Base-by-base conservation (phyloP, 1,140 invertebrate species). In the Thaumatotibia leucotreta region DNA sequence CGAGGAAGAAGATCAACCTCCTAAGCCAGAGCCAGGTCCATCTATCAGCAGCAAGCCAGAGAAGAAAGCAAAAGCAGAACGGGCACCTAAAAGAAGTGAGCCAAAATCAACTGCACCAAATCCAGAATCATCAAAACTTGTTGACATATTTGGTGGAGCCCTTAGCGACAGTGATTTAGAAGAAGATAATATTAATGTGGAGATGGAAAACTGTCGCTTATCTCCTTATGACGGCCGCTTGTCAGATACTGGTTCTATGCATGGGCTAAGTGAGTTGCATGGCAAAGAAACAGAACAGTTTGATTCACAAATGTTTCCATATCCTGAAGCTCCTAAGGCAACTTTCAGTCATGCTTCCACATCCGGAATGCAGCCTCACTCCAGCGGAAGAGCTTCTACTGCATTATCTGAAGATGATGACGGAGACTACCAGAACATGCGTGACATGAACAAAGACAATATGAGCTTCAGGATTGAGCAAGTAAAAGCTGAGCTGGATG, bases 141-240 rank as follows among this genome's bases (percentile, higher is more conserved):
- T 84, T 75, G 96, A 98, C 75, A 96, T 98, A 82, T 98, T 98
- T 92, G 97, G 97, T 49, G 96, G 96, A 76, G 94, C 94, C 39
- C 94, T 97, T 0, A 97, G 96, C 82, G 96, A 97, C 76, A 97
- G 96, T 49, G 95, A 96, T 67, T 93, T 95, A 69, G 96, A 96
- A 69, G 93, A 94, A 69, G 93, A 93, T 4, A 94, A 94, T 78
- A 94, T 95, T 74, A 94, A 95, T 62, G 92, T 95, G 72, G 96
- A 97, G 76, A 79, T 96, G 52, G 96, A 97, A 78, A 96, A 97
- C 74, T 96, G 96, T 69, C 92, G 94, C 32, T 92, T 96, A 24
- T 96, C 95, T 0, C 94, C 92, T 32, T 95, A 94, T 66, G 96
- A 97, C 72, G 96, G 95, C 74, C 93, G 94, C 67, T 83, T 96